Evolutionary conservation across 2,113 vertebrate genomes (phyloP).

Genomic region (Hippopotamus amphibius): DNA sequence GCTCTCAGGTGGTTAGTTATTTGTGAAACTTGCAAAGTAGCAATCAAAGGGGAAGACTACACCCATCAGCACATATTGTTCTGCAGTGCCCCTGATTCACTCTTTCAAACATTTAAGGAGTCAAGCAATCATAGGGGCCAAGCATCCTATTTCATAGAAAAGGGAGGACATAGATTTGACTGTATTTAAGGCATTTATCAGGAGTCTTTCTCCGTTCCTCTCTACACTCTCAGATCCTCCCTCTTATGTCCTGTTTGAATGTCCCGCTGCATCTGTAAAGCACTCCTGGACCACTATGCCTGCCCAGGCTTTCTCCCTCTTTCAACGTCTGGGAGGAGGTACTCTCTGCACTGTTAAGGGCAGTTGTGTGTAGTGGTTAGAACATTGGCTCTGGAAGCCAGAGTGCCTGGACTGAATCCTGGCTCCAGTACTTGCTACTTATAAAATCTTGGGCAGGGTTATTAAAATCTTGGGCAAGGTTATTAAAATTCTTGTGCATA

Average conservation of each 20-base stretch:
- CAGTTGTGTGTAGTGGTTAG: neutral
- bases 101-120: constrained; percentile 53
- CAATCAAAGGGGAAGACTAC: neutral
- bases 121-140: neutral
- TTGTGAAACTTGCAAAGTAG: constrained; percentile 31
- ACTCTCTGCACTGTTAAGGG: neutral
- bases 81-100: neutral
- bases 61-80: constrained; percentile 58
- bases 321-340: neutral
- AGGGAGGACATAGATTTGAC: neutral
- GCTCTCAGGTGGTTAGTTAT: constrained; percentile 17
- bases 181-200: neutral
- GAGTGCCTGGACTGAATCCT: neutral
- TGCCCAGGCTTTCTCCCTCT: neutral
- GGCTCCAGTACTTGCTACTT: neutral
- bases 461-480: neutral
- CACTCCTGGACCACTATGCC: neutral
- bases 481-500: neutral
- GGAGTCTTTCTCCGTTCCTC: neutral
- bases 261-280: neutral
- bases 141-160: neutral
- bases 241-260: neutral
- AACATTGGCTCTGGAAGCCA: neutral
- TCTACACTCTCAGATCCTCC: neutral
- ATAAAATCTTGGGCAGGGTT: neutral